phyloP scores from a whole-genome alignment of 2,797 vertebrate species.

The Phoxinus dragarum region DNA sequence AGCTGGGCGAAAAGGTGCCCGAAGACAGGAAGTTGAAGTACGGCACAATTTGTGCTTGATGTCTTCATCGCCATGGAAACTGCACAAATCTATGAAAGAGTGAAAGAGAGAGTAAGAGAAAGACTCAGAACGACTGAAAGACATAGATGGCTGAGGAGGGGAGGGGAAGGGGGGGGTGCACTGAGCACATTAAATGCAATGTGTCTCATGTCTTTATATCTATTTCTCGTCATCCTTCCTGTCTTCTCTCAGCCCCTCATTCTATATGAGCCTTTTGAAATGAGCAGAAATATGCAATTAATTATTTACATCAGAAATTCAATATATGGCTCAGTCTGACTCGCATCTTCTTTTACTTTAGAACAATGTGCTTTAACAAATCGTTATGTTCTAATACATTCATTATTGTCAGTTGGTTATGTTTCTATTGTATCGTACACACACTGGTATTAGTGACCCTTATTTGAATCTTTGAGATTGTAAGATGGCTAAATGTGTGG shows the following conservation, averaged over 20 bases:
- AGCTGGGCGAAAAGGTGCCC: constrained; percentile 76
- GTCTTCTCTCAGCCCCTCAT: constrained; percentile 2
- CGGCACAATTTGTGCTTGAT: constrained; percentile 67
- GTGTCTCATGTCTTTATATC: constrained; percentile 34
- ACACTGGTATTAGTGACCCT: neutral
- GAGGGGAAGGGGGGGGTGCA: neutral
- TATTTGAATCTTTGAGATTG: constrained; percentile 2
- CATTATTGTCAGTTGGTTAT: neutral
- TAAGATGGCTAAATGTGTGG: neutral
- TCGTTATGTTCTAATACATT: neutral
- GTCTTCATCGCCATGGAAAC: constrained; percentile 80
- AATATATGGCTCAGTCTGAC: constrained; percentile 36
- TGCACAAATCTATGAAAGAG: constrained; percentile 65
- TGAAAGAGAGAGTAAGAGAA: constrained; percentile 42
- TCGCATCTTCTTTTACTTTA: constrained; percentile 20
- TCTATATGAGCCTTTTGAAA: constrained; percentile 20
- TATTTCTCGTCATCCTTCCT: constrained; percentile 7
- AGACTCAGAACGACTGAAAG: constrained; percentile 48
- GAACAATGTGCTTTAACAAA: neutral
- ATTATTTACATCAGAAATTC: constrained; percentile 51
- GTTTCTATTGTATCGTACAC: neutral
- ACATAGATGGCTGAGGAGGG: constrained; percentile 16
- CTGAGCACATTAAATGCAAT: constrained; percentile 36
- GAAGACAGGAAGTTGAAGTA: constrained; percentile 74
- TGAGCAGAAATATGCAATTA: constrained; percentile 44